Evolutionary conservation across 2,888 invertebrate genomes (phyloP).

Genomic region (Nemapogon koenigi): DNA sequence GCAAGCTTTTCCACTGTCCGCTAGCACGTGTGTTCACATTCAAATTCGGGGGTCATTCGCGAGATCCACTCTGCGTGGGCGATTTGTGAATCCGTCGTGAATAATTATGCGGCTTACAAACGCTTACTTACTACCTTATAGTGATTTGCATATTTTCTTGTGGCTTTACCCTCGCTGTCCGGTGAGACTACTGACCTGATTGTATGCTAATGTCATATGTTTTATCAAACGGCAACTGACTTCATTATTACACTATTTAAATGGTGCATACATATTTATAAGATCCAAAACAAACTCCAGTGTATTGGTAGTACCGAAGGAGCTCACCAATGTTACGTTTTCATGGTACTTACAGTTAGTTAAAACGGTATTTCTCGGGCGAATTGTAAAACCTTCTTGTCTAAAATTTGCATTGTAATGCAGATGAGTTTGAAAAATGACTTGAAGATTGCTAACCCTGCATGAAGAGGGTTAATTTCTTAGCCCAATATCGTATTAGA

Average conservation of each 20-base stretch:
- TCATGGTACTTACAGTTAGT: no score
- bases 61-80: constrained; percentile 46
- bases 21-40: constrained; percentile 64
- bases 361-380: no score
- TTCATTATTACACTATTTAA: constrained; percentile 6
- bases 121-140: constrained; percentile 63
- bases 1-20: constrained; percentile 39
- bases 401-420: constrained; percentile 17
- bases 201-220: constrained; percentile 11
- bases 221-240: constrained; percentile 2
- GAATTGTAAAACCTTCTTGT: constrained; percentile 2
- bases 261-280: no score
- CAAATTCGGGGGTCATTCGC: constrained; percentile 58
- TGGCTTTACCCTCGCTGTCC: constrained; percentile 39
- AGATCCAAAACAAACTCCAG: no score
- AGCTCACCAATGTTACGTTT: no score
- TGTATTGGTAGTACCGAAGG: no score
- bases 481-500: constrained; percentile 22
- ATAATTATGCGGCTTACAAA: constrained; percentile 63
- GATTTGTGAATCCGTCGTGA: constrained; percentile 62
- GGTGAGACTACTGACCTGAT: constrained; percentile 23
- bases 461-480: constrained; percentile 23
- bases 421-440: constrained; percentile 20
- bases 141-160: constrained; percentile 63
- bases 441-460: constrained; percentile 16